Base-by-base conservation (phyloP, 2,797 vertebrate species). In the Pseudocheirus occidentalis region DNA sequence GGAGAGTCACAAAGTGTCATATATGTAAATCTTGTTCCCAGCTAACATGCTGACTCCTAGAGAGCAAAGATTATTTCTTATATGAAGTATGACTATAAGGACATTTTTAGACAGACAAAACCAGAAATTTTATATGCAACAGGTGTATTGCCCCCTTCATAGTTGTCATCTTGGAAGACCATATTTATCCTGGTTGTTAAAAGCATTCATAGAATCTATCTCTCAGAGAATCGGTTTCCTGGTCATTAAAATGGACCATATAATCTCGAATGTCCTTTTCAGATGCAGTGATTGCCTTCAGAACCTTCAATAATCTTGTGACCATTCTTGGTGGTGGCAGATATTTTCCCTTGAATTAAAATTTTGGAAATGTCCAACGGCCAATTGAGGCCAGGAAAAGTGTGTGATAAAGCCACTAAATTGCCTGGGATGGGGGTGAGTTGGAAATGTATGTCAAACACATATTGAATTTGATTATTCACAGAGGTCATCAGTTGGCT, bases 401-500 rank as follows among this genome's bases (percentile, higher is more conserved):
- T 27, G 24, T 87, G 73, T 46, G 73, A 87, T 81, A 21, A 87
- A 50, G 73, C 40, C 73, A 87, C 7, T 21, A 87, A 46, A 50
- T 50, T 87, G 40, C 40, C 9, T 87, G 40, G 21, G 40, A 27
- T 50, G 40, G 59, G 59, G 31, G 34, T 66, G 13, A 29, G 29
- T 29, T 13, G 40, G 40, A 27, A 73, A 73, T 73, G 62, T 40
- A 40, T 73, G 34, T 73, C 62, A n/a, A 18, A 40, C 62, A n/a
- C 7, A 73, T 73, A 11, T 40, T 91, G 91, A 46, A 94, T 93
- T 55, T 40, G 3, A 21, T 91, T 91, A 73, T 46, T 81, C 66
- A 59, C 6, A 56, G 91, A 57, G 10, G 28, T 50, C 95, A 62
- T 93, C 92, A 92, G 94, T 28, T 89, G 34, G 34, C n/a, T 91